A percentile compares a stretch with the other conserved stretches of the same genome.
Evolutionary conservation across 2,888 invertebrate species (phyloP).

Genomic region (Pemphredon lugubris): DNA sequence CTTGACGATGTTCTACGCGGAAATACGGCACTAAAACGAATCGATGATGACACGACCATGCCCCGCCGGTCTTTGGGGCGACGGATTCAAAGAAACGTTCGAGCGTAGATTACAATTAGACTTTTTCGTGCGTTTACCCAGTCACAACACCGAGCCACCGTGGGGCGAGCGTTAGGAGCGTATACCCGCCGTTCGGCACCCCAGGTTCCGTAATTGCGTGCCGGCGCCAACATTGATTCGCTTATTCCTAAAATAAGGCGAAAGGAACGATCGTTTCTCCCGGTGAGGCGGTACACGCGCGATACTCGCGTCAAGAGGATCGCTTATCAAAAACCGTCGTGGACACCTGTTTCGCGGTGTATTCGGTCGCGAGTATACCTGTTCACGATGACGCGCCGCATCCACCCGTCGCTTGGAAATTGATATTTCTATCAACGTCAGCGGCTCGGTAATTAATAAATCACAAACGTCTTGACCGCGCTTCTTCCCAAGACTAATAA

Average conservation of each 20-base stretch:
- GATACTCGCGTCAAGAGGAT: neutral
- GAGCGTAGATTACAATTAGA: constrained; percentile 33
- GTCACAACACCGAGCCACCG: constrained; percentile 40
- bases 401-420: neutral
- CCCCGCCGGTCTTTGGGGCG: constrained; percentile 19
- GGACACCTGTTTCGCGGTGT: neutral
- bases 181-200: neutral
- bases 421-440: neutral
- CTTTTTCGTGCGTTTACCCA: constrained; percentile 42
- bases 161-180: constrained; percentile 34
- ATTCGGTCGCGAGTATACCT: too few species aligned
- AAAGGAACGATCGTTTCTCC: too few species aligned
- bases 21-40: neutral
- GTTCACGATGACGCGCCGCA: neutral
- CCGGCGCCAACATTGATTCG: too few species aligned
- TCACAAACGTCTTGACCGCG: neutral
- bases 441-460: neutral
- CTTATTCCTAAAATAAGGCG: too few species aligned
- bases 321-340: neutral
- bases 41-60: neutral
- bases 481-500: too few species aligned
- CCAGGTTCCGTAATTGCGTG: too few species aligned
- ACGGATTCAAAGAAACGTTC: constrained; percentile 37
- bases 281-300: too few species aligned
- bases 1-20: neutral